These are phyloP conservation scores for Aproaerema taeniolella DNA, from an alignment of 2,888 invertebrate genomes.

Conservation along the genomic window DNA sequence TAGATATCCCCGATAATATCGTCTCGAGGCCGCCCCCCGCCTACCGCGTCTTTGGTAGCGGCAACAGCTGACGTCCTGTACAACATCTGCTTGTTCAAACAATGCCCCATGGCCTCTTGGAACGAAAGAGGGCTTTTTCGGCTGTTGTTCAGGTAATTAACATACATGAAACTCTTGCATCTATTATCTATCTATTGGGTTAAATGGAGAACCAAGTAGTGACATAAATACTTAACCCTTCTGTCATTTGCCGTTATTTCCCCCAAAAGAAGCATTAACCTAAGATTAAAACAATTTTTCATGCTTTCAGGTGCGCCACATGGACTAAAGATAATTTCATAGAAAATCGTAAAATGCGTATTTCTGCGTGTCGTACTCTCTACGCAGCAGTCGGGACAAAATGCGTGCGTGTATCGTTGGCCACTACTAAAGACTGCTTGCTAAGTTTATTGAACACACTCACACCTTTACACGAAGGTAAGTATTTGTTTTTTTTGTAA, in stretches of 20 bases:
- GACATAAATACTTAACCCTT: too few relatives aligned
- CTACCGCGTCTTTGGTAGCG: conserved; percentile 44
- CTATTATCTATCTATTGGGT: too few relatives aligned
- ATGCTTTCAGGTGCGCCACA: conserved; percentile 47
- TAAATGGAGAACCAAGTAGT: too few relatives aligned
- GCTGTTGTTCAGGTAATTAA: conserved; percentile 52
- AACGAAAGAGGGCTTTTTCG: conserved; percentile 58
- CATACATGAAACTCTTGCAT: background rate
- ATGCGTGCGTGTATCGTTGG: conserved; percentile 46
- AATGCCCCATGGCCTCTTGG: conserved; percentile 52
- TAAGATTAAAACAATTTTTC: too few relatives aligned
- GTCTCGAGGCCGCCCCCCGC: conserved; percentile 40
- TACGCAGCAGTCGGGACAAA: conserved; percentile 37
- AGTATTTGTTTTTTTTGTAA: too few relatives aligned
- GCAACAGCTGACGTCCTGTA: conserved; percentile 46
- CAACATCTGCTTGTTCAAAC: conserved; percentile 43
- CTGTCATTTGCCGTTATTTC: too few relatives aligned
- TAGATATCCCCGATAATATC: too few relatives aligned
- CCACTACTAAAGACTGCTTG: conserved; percentile 56
- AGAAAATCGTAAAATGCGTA: conserved; percentile 33
- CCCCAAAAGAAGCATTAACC: too few relatives aligned
- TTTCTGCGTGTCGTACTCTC: conserved; percentile 43
- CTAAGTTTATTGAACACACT: conserved; percentile 43
- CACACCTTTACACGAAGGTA: conserved; percentile 43
- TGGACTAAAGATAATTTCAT: conserved; percentile 29